Evolutionary conservation across 1,140 invertebrate species (phyloP).

Genomic region (Drosophila bipectinata): DNA sequence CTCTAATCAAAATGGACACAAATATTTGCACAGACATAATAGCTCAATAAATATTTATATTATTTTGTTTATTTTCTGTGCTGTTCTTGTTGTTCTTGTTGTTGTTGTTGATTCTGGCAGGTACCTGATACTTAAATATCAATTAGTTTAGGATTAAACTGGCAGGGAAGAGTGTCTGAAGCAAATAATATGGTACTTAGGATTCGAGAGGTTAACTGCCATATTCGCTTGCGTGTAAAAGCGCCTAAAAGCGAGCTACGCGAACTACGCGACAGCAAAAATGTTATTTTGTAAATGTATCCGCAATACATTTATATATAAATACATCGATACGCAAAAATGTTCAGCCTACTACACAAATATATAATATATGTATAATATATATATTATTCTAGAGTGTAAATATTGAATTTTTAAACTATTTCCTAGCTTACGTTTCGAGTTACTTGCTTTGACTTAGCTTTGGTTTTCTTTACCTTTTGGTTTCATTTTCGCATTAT

Average conservation of each 20-base stretch:
- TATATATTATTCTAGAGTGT: slow-evolving; percentile 62
- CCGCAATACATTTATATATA: slow-evolving; percentile 51
- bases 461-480: slow-evolving; percentile 65
- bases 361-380: slow-evolving; percentile 51
- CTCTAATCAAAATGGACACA: slow-evolving; percentile 50
- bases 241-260: slow-evolving; percentile 79
- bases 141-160: slow-evolving; percentile 42
- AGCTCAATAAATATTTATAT: slow-evolving; percentile 53
- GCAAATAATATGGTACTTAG: slow-evolving; percentile 45
- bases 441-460: slow-evolving; percentile 40
- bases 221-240: slow-evolving; percentile 75
- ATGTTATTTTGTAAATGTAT: slow-evolving; percentile 58
- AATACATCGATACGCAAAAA: slow-evolving; percentile 53
- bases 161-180: slow-evolving; percentile 36
- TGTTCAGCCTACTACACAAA: slow-evolving; percentile 58
- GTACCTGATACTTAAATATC: slow-evolving; percentile 81
- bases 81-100: slow-evolving; percentile 25
- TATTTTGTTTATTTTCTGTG: slow-evolving; percentile 22
- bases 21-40: slow-evolving; percentile 52
- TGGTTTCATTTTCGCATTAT: slow-evolving; percentile 19
- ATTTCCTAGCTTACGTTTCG: slow-evolving; percentile 56
- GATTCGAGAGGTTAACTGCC: slow-evolving; percentile 32
- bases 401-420: slow-evolving; percentile 62
- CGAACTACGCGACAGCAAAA: slow-evolving; percentile 60
- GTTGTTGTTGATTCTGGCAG: slow-evolving; percentile 56